Evolutionary conservation across 2,113 vertebrate genomes (phyloP).

Genomic region (Boulengeromyrus knoepffleri): DNA sequence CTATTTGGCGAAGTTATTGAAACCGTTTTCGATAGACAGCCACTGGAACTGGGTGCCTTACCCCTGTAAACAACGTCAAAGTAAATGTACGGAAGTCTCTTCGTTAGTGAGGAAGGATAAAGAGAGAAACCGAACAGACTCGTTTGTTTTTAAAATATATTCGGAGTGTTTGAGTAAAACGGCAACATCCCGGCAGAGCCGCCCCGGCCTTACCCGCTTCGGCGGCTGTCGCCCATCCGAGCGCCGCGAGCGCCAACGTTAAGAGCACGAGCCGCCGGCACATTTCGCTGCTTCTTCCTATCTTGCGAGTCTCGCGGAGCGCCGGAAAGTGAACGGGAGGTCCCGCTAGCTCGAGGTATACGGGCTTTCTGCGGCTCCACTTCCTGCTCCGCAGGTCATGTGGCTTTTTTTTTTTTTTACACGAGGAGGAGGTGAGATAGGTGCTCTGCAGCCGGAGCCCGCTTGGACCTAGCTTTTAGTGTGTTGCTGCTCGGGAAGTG

Average conservation of each 20-base stretch:
- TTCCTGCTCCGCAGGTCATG: constrained; percentile 62
- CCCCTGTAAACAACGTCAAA: not conserved
- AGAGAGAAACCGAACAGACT: not conserved
- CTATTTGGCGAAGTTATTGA: not conserved
- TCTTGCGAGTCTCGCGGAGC: not conserved
- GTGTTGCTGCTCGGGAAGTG: not conserved
- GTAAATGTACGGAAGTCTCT: not conserved
- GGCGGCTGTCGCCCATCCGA: constrained; percentile 30
- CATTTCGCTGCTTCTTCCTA: constrained; percentile 41
- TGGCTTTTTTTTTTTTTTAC: constrained; percentile 34
- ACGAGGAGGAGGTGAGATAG: constrained; percentile 26
- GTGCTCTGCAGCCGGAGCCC: not conserved
- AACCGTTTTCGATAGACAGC: not conserved
- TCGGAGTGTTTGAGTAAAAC: not conserved
- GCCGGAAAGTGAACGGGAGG: constrained; percentile 19
- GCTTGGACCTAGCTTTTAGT: not conserved
- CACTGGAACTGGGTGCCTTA: not conserved
- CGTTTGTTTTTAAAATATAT: not conserved
- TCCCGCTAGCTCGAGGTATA: constrained; percentile 20
- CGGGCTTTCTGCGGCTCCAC: constrained; percentile 32
- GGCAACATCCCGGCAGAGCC: constrained; percentile 32
- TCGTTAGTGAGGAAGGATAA: not conserved
- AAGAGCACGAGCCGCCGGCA: constrained; percentile 43
- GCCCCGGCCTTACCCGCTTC: constrained; percentile 52
- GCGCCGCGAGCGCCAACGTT: constrained; percentile 33